Conservation (phyloP, 2,113 vertebrate genomes). For the Balaeniceps rex region DNA sequence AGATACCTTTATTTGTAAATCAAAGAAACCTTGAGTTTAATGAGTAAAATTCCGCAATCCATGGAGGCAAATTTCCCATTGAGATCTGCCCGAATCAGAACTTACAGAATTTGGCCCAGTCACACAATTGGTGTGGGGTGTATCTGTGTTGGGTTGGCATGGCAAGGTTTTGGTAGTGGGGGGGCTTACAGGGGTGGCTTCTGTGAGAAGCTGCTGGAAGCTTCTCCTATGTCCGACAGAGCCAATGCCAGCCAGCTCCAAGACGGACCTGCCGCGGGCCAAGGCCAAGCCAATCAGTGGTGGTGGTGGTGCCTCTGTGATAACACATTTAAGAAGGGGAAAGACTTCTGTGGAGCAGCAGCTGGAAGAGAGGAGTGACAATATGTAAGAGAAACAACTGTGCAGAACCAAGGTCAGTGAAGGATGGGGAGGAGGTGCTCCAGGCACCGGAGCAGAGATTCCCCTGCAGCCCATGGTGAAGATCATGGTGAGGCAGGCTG, state of each 20-base stretch:
- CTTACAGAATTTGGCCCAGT: neutral
- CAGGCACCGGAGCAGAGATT: accelerated
- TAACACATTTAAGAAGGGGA: neutral
- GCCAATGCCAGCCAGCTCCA: neutral
- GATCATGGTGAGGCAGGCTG: neutral
- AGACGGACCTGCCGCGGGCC: accelerated
- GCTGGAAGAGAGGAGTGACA: neutral
- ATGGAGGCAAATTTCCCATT: neutral
- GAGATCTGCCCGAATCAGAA: neutral
- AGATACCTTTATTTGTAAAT: neutral
- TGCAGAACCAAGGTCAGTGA: neutral
- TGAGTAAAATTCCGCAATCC: neutral
- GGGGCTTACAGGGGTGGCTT: neutral
- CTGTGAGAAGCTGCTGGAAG: neutral
- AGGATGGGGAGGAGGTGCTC: neutral
- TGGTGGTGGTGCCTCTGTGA: neutral
- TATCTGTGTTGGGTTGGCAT: neutral
- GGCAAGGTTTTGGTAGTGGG: neutral
- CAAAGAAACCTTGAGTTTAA: neutral
- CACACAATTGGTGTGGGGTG: neutral
- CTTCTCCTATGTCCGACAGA: neutral
- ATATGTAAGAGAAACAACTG: neutral
- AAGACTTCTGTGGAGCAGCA: neutral
- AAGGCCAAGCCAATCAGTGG: neutral
- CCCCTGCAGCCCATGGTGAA: accelerated